These are phyloP conservation scores for Cryptoblepharus egeriae DNA, from an alignment of 2,797 vertebrate genomes.

Conservation along the genomic window DNA sequence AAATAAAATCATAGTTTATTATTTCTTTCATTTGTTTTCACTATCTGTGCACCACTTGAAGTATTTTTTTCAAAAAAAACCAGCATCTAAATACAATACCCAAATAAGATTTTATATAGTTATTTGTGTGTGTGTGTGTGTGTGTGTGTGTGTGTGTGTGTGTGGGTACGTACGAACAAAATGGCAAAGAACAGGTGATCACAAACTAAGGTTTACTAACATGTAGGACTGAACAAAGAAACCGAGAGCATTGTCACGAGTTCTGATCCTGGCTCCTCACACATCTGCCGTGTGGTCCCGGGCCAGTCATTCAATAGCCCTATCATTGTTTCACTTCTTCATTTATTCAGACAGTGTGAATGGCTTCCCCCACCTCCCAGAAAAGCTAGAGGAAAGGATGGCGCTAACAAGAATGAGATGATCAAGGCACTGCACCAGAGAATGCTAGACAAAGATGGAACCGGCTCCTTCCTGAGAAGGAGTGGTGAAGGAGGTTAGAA, in stretches of 20 bases:
- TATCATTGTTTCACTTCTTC: not conserved
- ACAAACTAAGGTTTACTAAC: not conserved
- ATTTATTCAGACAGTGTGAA: slow-evolving; percentile 10
- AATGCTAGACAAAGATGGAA: slow-evolving; percentile 2
- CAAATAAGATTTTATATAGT: no score
- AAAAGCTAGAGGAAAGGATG: not conserved
- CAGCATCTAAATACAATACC: not conserved
- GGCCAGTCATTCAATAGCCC: not conserved
- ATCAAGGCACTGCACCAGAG: not conserved
- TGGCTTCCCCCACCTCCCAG: not conserved
- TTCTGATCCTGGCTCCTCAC: not conserved
- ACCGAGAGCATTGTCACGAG: no score
- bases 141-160: no score
- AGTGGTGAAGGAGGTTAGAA: not conserved
- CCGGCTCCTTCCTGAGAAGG: not conserved
- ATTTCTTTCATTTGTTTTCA: no score
- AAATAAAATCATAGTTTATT: no score
- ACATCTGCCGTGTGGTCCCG: not conserved
- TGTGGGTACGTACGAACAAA: no score
- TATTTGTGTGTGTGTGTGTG: no score
- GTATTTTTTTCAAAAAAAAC: not conserved
- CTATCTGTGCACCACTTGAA: no score
- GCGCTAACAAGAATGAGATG: not conserved
- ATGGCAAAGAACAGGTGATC: not conserved
- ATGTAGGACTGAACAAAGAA: not conserved